Base-by-base conservation (phyloP, 2,113 vertebrate genomes). In the Anhinga anhinga region DNA sequence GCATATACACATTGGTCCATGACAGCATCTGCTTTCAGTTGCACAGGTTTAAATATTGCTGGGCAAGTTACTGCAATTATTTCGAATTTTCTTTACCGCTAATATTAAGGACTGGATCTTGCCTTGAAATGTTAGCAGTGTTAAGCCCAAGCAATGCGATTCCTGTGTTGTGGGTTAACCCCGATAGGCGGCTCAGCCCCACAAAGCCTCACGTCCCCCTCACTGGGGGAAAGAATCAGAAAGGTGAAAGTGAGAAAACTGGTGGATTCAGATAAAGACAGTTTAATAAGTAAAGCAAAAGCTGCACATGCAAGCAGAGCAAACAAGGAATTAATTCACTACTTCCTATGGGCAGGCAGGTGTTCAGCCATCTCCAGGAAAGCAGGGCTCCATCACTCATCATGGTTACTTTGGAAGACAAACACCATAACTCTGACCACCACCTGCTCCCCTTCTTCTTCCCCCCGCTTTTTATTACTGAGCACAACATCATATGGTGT, bases 311-410 rank as follows among this genome's bases (percentile, higher is more conserved):
- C 49, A 65, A 47, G 17, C 34, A 22, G 45, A 65, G 34, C 34
- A 74, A 65, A 5, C 13, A 63, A 63, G 15, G 36, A 21, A 52
- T 61, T 49, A 6, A 34, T 70, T 59, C 27, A 10, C 22, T 4
- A 5, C 34, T 58, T 13, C n/a, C 42, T 27, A 52, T 15, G 0
- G 3, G 23, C 36, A 52, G 36, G 45, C 21, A n/a, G 45, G 17
- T 26, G 21, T 49, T 71, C 30, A 71, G 30, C 25, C 19, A 29
- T n/a, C 11, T 27, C 55, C 80, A 34, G 44, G 53, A 70, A 59
- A 59, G 38, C 25, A 9, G 20, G 12, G 45, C 12, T 62, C 32
- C 17, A 27, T 38, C 49, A 38, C 2, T 0, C 0, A 0, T 36
- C 32, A 55, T 0, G 2, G 34, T 66, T 27, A 76, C 14, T 40